Evolutionary conservation across 2,797 vertebrate genomes (phyloP), one percentile per base, ranked within the genome.

Genomic region (Pangasius krempfi): DNA sequence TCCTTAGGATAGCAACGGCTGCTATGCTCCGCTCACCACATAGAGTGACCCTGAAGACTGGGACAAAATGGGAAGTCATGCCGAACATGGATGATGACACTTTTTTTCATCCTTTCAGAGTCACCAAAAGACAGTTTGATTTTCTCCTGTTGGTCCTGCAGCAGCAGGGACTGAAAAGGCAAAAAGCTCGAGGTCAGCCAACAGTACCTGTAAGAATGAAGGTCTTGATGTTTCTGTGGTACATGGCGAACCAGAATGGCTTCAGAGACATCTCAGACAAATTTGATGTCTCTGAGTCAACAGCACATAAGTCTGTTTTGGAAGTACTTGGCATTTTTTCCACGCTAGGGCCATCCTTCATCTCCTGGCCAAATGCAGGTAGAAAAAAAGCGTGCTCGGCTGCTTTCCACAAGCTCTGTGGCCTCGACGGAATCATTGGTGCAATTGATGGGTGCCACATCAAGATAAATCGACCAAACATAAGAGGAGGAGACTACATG

Each of bases 401-500:
- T 33, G 83, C 83, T 7, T 84, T 84, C 64, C 64, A 70, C 16
- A 70, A 70, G 20, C 47, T 84, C 20, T 84, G 64, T 37, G 83
- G 47, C 40, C 64, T 84, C 16, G 2, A n/a, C 1, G 27, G 83
- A 14, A 54, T 86, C 37, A 86, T 86, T 52, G 73, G 85, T 25
- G 85, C n/a, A 52, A 78, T 86, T 22, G 72, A 86, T 81, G 78
- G 78, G 8, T 87, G 78, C 52, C 86, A 86, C 50, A 87, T 85
- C 54, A 64, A 73, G 50, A 82, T 89, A n/a, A 85, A 88, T 70
- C 85, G 89, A 85, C 89, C 89, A 88, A 78, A 85, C 66, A 78
- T 88, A 78, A 86, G 87, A 88, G 89, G 89, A 16, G 88, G 82
- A 25, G 89, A 90, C 87, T 88, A 90, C 84, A 83, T 90, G 56